phyloP scores from a whole-genome alignment of 2,113 vertebrate species.

The Agapornis roseicollis region DNA sequence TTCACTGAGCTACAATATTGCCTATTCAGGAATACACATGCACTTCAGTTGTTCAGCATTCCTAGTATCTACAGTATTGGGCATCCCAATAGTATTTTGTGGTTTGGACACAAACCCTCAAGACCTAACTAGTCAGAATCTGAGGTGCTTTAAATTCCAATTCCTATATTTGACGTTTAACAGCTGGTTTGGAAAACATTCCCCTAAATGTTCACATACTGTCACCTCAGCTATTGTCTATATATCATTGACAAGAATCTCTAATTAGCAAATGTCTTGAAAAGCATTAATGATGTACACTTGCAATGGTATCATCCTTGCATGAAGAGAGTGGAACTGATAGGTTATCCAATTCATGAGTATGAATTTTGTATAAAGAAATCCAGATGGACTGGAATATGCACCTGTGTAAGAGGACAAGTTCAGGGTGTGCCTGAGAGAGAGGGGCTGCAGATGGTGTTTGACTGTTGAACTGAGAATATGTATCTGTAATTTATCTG shows the following conservation, averaged over 20 bases:
- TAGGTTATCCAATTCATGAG: background rate
- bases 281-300: background rate
- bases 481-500: conserved; percentile 64
- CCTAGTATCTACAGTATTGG: background rate
- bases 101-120: background rate
- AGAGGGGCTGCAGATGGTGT: conserved; percentile 53
- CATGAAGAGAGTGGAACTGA: background rate
- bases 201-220: background rate
- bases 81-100: background rate
- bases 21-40: rapidly evolving
- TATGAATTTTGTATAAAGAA: conserved; percentile 24
- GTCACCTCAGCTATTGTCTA: background rate
- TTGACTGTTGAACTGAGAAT: conserved; percentile 69
- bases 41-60: background rate
- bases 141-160: background rate
- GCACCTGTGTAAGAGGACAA: conserved; percentile 11
- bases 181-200: background rate
- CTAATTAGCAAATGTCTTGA: background rate
- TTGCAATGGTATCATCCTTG: background rate
- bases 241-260: background rate
- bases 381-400: conserved; percentile 42
- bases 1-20: background rate
- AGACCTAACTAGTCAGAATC: background rate
- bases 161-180: background rate
- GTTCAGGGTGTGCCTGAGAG: conserved; percentile 11